Evolutionary conservation across 2,888 invertebrate genomes (phyloP).

Genomic region (Galerucella pusilla): DNA sequence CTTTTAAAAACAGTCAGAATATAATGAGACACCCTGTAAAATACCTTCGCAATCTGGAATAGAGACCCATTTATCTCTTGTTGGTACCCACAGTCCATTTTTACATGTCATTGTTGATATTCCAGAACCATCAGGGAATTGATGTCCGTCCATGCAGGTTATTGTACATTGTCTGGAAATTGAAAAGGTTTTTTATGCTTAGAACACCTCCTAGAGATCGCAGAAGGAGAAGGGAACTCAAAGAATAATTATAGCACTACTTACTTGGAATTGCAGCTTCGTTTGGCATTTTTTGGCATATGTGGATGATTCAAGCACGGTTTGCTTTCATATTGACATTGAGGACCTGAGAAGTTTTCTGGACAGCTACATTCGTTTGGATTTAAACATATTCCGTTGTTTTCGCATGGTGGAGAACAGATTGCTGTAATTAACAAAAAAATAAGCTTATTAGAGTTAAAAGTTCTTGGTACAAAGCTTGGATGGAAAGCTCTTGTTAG

Average conservation of each 20-base stretch:
- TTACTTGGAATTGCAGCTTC: slow-evolving; percentile 74
- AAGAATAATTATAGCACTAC: slow-evolving; percentile 6
- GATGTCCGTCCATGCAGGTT: slow-evolving; percentile 73
- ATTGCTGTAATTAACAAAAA: slow-evolving; percentile 69
- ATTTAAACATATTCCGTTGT: slow-evolving; percentile 82
- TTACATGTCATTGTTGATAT: slow-evolving; percentile 76
- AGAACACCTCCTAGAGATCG: too few species aligned
- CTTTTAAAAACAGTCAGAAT: too few species aligned
- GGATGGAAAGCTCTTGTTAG: too few species aligned
- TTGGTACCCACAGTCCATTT: slow-evolving; percentile 78
- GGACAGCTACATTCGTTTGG: slow-evolving; percentile 83
- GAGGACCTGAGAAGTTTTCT: slow-evolving; percentile 76
- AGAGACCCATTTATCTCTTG: slow-evolving; percentile 70
- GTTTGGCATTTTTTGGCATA: slow-evolving; percentile 73
- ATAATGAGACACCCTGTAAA: too few species aligned
- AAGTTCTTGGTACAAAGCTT: not conserved
- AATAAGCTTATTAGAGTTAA: not conserved
- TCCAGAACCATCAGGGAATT: slow-evolving; percentile 78
- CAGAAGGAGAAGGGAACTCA: too few species aligned
- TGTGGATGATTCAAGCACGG: slow-evolving; percentile 77
- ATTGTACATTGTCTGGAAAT: slow-evolving; percentile 73
- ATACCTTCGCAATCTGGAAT: slow-evolving; percentile 79
- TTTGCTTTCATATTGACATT: slow-evolving; percentile 80
- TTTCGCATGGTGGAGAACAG: slow-evolving; percentile 80
- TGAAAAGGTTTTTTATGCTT: not conserved